Base-by-base conservation (phyloP, 2,113 vertebrate genomes). In the Percopsis transmontana region DNA sequence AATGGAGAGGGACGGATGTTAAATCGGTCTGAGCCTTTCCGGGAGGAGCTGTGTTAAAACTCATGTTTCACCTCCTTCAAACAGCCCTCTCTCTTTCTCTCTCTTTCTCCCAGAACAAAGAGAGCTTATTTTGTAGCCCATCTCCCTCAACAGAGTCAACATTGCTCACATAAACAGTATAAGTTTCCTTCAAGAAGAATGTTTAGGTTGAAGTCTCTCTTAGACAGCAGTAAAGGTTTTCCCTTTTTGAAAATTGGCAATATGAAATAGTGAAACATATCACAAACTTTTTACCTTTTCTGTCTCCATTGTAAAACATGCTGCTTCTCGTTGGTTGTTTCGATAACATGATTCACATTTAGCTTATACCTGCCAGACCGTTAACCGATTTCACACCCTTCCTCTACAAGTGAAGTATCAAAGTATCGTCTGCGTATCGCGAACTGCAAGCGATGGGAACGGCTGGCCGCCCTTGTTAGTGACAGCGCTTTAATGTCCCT, bases 401-500 rank as follows among this genome's bases (percentile, higher is more conserved):
- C 23, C 50, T 33, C 27, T 33, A 33, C 27, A 33, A 7, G 27
- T 7, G 27, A 33, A 33, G 8, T 7, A 33, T 33, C 27, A 33
- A 7, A 33, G 3, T 33, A 33, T 33, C 27, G 8, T 33, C 56
- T 2, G 24, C 5, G 2, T 47, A 14, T 58, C 69, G 72, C 20
- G 21, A 59, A 65, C 78, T 60, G 66, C 70, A 61, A 71, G 84
- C 68, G 82, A 77, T 76, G 70, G 68, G 61, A 76, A 57, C 48
- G 44, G 27, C 66, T 40, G 58, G 39, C 42, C 24, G 53, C 68
- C 62, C 60, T 70, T 71, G 86, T 85, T 83, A 88, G 83, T 89
- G 85, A 89, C 74, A 77, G 80, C 61, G 58, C 84, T 83, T 84
- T 89, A 87, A 90, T 85, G 87, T 80, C 61, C 76, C 68, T 85